These are phyloP conservation scores for Cynopterus brachyotis DNA, from an alignment of 2,113 vertebrate genomes.

Conservation along the genomic window DNA sequence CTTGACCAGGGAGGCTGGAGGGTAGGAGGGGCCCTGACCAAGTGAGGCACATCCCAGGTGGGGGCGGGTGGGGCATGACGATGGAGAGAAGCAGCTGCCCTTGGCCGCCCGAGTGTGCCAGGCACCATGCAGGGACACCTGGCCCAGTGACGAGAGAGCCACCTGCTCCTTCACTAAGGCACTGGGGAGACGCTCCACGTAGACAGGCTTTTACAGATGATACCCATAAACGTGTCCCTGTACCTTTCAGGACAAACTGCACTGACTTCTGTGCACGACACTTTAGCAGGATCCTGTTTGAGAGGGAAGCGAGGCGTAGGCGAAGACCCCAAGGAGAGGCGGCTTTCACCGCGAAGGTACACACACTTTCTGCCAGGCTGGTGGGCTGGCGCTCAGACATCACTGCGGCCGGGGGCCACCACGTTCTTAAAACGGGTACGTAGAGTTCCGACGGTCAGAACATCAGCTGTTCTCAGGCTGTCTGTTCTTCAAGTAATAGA, in stretches of 20 bases:
- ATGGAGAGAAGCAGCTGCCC: constrained; percentile 3
- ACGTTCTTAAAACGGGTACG: constrained; percentile 17
- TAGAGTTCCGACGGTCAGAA: constrained; percentile 75
- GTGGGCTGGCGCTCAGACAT: not conserved
- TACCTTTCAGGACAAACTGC: constrained; percentile 68
- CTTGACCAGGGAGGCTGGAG: not conserved
- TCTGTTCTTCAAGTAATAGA: constrained; percentile 82
- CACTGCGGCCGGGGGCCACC: constrained; percentile 23
- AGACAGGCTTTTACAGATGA: constrained; percentile 67
- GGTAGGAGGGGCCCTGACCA: constrained; percentile 16
- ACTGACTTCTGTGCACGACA: not conserved
- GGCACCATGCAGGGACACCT: not conserved
- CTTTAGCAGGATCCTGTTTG: not conserved
- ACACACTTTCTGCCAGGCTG: constrained; percentile 57
- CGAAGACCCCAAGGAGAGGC: constrained; percentile 65
- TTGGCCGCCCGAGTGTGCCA: not conserved
- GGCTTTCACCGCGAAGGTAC: constrained; percentile 37
- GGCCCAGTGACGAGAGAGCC: constrained; percentile 36
- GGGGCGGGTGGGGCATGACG: not conserved
- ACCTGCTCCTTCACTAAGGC: constrained; percentile 82
- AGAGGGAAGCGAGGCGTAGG: constrained; percentile 49
- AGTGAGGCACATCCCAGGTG: constrained; percentile 46
- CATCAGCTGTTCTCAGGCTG: constrained; percentile 65
- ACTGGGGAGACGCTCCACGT: constrained; percentile 82
- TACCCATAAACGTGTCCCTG: constrained; percentile 60